Evolutionary conservation across 2,797 vertebrate species (phyloP).

Genomic region (Coracias cyanogaster): DNA sequence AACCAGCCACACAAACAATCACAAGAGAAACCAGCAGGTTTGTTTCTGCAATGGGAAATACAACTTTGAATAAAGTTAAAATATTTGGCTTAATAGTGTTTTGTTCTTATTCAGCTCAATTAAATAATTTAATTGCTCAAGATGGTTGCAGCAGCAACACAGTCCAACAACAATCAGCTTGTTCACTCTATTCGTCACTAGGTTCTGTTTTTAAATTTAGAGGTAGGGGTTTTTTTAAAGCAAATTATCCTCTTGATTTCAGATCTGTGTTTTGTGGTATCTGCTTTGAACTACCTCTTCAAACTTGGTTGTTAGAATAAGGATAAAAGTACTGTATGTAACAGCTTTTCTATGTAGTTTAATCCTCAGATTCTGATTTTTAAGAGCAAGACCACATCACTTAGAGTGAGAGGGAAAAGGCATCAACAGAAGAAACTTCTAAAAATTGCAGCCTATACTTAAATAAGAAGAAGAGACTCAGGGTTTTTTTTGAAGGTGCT

Average conservation of each 20-base stretch:
- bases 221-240: neutral
- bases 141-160: neutral
- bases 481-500: neutral
- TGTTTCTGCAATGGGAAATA: neutral
- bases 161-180: neutral
- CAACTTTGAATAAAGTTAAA: neutral
- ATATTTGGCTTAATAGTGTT: neutral
- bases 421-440: neutral
- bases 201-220: neutral
- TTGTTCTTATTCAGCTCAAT: neutral
- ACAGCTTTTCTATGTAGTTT: neutral
- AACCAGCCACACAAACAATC: neutral
- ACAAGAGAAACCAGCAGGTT: neutral
- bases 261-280: neutral
- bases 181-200: neutral
- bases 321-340: accelerated
- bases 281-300: neutral
- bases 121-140: neutral
- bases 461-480: neutral
- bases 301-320: accelerated
- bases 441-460: neutral
- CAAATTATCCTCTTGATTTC: neutral
- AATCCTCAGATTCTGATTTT: neutral
- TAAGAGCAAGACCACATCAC: neutral
- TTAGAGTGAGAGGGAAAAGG: neutral